Evolutionary conservation across 2,888 invertebrate genomes (phyloP), one percentile per base, ranked within the genome.

Genomic region (Willowsia nigromaculata): DNA sequence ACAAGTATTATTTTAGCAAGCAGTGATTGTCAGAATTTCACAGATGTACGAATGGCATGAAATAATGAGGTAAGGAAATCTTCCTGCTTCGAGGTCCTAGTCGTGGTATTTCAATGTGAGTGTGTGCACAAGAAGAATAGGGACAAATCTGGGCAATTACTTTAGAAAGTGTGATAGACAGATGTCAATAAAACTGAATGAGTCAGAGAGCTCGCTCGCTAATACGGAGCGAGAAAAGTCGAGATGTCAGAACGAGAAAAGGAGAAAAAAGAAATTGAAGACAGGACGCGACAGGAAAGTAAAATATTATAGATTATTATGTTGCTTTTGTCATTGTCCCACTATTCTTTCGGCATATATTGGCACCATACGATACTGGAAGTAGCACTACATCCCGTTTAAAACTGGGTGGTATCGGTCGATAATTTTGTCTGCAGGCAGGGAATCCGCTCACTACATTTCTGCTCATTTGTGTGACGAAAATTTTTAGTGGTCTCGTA

Each of bases 181-280:
- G 74, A 81, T 74, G 87, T 43, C 87, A 87, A 87, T 87, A 87
- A 87, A 87, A 87, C 27, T 71, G 82, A 87, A 59, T 87, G 87
- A 43, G 50, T 9, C 18, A 50, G 30, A n/a, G 74, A 76, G 50
- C 27, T n/a, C n/a, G 22, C 71, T 81, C 56, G 40, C 71, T 74
- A 74, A 71, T 50, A 30, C 53, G 37, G 40, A 33, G n/a, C 22
- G 43, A 85, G 76, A 59, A 30, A 74, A 59, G 78, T 22, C 85
- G 65, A 43, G 43, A 27, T 18, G 40, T 81, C 43, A 47, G 27
- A 62, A 7, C 9, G n/a, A 33, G 62, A 43, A 81, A 43, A 22
- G 40, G 53, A 47, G 80, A 47, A 43, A 30, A 71, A 43, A 62
- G 59, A 76, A 76, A 85, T 76, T 76, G 82, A 65, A 33, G 56